Percentiles rank a stretch among this genome's conserved stretches.
phyloP scores from a whole-genome alignment of 2,797 vertebrate species.

The Salmo trutta region DNA sequence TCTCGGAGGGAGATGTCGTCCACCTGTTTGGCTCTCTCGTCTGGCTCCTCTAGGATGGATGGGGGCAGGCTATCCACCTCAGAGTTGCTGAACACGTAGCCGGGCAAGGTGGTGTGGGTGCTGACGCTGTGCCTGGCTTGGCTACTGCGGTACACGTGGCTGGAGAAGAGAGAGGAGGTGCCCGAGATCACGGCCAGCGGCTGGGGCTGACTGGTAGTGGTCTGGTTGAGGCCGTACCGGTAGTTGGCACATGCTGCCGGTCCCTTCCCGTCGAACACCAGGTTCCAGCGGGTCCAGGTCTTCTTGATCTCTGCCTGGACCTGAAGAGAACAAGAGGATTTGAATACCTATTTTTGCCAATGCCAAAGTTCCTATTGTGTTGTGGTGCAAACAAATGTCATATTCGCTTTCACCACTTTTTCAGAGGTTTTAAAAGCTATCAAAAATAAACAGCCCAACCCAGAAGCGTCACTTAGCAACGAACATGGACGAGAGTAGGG shows the following conservation, averaged over 20 bases:
- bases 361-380: too few relatives aligned
- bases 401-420: too few relatives aligned
- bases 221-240: constrained; percentile 71
- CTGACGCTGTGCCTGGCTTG: constrained; percentile 31
- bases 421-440: too few relatives aligned
- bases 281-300: constrained; percentile 75
- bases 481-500: too few relatives aligned
- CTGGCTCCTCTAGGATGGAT: constrained; percentile 48
- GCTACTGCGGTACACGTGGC: constrained; percentile 44
- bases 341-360: too few relatives aligned
- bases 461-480: too few relatives aligned
- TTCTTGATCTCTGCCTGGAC: constrained; percentile 81
- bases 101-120: constrained; percentile 66
- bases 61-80: constrained; percentile 71
- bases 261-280: constrained; percentile 74
- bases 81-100: constrained; percentile 75
- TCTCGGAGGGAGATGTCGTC: constrained; percentile 19
- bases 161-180: constrained; percentile 58
- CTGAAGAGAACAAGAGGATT: constrained; percentile 44
- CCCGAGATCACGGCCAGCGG: constrained; percentile 47
- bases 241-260: constrained; percentile 66
- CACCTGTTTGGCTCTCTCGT: constrained; percentile 40
- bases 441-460: too few relatives aligned
- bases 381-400: too few relatives aligned
- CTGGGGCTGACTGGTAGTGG: constrained; percentile 61